Conservation (phyloP, 1,140 invertebrate genomes). For the Ridgeia piscesae region DNA sequence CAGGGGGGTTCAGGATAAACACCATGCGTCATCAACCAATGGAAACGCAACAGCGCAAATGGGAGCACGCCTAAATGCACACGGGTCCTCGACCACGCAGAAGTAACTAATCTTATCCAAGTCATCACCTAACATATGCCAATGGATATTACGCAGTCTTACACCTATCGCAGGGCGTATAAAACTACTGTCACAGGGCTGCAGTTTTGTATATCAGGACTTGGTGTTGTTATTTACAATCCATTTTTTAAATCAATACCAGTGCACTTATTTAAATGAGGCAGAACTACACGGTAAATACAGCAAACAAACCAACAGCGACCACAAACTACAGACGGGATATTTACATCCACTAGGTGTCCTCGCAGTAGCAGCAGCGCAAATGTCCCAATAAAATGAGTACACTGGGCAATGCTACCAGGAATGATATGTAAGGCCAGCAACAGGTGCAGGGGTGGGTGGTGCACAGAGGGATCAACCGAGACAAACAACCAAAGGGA, state of each 20-base stretch:
- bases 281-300: background rate
- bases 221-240: background rate
- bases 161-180: background rate
- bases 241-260: background rate
- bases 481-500: background rate
- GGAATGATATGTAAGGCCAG: no score
- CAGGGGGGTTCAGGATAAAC: background rate
- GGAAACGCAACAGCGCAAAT: background rate
- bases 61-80: background rate
- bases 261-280: background rate
- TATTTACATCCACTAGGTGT: no score
- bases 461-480: background rate
- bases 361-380: no score
- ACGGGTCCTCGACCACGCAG: background rate
- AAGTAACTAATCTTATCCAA: background rate
- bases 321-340: background rate
- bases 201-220: background rate
- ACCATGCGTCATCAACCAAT: background rate
- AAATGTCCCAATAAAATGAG: no score
- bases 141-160: background rate
- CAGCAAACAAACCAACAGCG: background rate
- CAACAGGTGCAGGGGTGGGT: no score
- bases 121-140: background rate
- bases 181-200: background rate
- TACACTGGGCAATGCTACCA: no score